Evolutionary conservation across 1,140 invertebrate genomes (phyloP), one percentile per base, ranked within the genome.

Genomic region (Drosophila oshimai): DNA sequence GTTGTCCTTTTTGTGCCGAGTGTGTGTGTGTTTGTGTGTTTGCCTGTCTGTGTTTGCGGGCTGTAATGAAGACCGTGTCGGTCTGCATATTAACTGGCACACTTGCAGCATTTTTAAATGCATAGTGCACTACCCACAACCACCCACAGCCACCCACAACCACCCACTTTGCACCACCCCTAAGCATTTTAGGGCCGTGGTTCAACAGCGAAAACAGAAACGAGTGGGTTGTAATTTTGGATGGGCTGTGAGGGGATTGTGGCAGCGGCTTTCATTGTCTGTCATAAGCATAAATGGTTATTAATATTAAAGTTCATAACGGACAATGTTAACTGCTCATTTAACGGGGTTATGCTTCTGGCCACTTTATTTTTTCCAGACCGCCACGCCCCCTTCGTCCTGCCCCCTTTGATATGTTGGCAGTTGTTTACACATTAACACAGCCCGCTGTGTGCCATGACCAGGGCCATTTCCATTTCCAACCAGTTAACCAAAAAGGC

Each of bases 201-300:
- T 81, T 75, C 31, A 46, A 79, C 74, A 84, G 44, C 74, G 51
- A 73, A 78, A 72, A 65, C 74, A 78, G 74, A 71, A 68, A 13
- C 37, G 58, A 10, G 31, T 18, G 42, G 12, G n/a, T n/a, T n/a
- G n/a, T n/a, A n/a, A n/a, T n/a, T n/a, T n/a, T n/a, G n/a, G n/a
- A 10, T 18, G 0, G 41, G 12, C 15, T 34, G 10, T 22, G n/a
- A 4, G 20, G 49, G 17, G n/a, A 10, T 12, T 22, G 51, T 5
- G 12, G 37, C 15, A 22, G 36, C 28, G 26, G 51, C 55, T 74
- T 73, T 69, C 68, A 83, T 81, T 83, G 60, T 83, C 78, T 83
- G 73, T 81, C 78, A 81, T 81, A 83, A 81, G 77, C 78, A 81
- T 83, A 81, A 81, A 77, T 83, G 78, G 78, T 77, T 83, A 81